These are phyloP conservation scores for Diaprepes abbreviatus DNA, from an alignment of 2,888 invertebrate species.

Conservation along the genomic window DNA sequence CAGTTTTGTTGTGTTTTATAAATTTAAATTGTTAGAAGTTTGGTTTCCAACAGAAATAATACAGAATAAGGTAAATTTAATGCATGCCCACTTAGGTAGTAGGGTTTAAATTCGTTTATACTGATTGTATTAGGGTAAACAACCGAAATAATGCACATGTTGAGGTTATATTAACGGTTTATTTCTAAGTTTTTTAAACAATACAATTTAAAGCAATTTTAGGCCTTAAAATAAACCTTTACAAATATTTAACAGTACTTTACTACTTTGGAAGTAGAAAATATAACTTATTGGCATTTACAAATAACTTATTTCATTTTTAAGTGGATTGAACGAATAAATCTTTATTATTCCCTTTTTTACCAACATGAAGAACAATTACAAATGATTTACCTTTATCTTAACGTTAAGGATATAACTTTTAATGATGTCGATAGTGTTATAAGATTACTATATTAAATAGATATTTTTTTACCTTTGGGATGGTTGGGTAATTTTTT, in stretches of 20 bases:
- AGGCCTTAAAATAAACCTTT: conserved; percentile 11
- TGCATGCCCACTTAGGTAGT: background rate
- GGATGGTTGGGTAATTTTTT: too few species aligned
- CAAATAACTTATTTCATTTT: too few species aligned
- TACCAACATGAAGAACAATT: too few species aligned
- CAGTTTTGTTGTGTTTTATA: background rate
- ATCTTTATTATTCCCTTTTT: conserved; percentile 8
- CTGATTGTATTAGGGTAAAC: background rate
- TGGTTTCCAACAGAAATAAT: background rate
- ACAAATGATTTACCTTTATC: too few species aligned
- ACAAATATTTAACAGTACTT: background rate
- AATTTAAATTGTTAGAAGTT: background rate
- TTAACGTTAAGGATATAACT: too few species aligned
- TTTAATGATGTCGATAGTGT: too few species aligned
- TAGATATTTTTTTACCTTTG: too few species aligned
- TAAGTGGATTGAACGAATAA: background rate
- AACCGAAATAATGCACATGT: background rate
- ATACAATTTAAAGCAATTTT: conserved; percentile 12
- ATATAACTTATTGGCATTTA: background rate
- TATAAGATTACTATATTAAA: too few species aligned
- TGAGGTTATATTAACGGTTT: conserved; percentile 30
- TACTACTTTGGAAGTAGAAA: background rate
- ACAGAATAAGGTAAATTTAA: background rate
- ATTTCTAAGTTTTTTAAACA: conserved; percentile 9
- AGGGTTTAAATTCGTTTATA: background rate